Conservation (phyloP, 2,888 invertebrate species). For the Himalopsyche japonica region DNA sequence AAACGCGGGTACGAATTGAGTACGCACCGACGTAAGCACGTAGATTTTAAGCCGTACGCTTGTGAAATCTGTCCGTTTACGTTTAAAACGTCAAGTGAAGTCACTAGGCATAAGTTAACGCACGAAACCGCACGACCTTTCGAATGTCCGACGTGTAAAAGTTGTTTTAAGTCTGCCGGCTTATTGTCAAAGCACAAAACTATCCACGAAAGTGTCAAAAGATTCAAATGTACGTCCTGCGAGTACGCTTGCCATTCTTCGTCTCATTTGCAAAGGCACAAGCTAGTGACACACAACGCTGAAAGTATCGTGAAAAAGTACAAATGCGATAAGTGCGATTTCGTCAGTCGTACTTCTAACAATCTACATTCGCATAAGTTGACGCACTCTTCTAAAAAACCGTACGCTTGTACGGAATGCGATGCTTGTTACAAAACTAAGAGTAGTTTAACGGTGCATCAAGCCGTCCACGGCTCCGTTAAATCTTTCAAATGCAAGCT, state of each 20-base stretch:
- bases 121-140: neutral
- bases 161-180: neutral
- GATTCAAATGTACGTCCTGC: neutral
- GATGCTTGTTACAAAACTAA: neutral
- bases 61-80: neutral
- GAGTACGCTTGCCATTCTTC: neutral
- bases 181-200: neutral
- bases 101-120: neutral
- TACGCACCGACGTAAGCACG: neutral
- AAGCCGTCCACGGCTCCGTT: neutral
- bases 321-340: neutral
- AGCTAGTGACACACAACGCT: neutral
- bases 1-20: neutral
- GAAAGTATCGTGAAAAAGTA: neutral
- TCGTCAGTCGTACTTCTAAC: neutral
- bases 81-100: neutral
- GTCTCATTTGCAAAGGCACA: neutral
- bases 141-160: neutral
- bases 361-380: neutral
- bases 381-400: neutral
- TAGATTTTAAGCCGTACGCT: neutral
- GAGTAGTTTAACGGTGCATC: neutral
- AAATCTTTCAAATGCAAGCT: neutral
- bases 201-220: neutral
- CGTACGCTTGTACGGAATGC: neutral